These are phyloP conservation scores for Clusia tigrina DNA, from an alignment of 2,888 invertebrate species.

Conservation along the genomic window DNA sequence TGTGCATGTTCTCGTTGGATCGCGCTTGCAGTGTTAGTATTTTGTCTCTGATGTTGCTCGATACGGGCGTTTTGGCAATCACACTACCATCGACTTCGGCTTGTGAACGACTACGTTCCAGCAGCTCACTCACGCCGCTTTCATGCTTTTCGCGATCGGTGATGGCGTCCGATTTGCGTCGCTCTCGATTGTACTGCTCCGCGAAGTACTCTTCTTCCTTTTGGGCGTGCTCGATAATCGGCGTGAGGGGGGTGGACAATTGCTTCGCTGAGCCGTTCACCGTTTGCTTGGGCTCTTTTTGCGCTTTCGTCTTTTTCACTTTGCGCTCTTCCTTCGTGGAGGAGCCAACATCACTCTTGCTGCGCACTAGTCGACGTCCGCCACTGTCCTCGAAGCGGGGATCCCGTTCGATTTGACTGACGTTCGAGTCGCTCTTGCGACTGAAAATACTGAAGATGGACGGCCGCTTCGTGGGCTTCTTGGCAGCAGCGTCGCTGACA, in stretches of 20 bases:
- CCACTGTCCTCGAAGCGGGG: slow-evolving; percentile 67
- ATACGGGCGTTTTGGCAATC: slow-evolving; percentile 62
- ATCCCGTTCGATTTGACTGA: slow-evolving; percentile 60
- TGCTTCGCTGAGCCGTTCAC: slow-evolving; percentile 65
- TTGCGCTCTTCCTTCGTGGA: slow-evolving; percentile 44
- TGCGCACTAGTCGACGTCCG: slow-evolving; percentile 67
- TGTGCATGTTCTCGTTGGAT: slow-evolving; percentile 73
- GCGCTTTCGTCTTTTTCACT: slow-evolving; percentile 39
- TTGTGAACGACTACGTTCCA: slow-evolving; percentile 52
- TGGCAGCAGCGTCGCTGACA: slow-evolving; percentile 68
- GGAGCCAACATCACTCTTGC: slow-evolving; percentile 72
- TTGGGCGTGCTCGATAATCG: slow-evolving; percentile 80
- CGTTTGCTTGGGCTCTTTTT: slow-evolving; percentile 38
- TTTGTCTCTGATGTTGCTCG: slow-evolving; percentile 62
- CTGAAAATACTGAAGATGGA: slow-evolving; percentile 74
- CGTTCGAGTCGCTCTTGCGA: slow-evolving; percentile 69
- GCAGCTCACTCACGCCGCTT: slow-evolving; percentile 51
- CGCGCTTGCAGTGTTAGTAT: slow-evolving; percentile 55
- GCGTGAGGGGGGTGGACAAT: slow-evolving; percentile 76
- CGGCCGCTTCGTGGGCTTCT: slow-evolving; percentile 66
- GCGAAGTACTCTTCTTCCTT: slow-evolving; percentile 73
- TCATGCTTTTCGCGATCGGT: slow-evolving; percentile 60
- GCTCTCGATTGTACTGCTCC: slow-evolving; percentile 48
- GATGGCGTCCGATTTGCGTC: slow-evolving; percentile 61
- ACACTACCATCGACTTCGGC: slow-evolving; percentile 64